Base-by-base conservation (phyloP, 92 coral and sea anemone genomes). In the Porites cylindrica region DNA sequence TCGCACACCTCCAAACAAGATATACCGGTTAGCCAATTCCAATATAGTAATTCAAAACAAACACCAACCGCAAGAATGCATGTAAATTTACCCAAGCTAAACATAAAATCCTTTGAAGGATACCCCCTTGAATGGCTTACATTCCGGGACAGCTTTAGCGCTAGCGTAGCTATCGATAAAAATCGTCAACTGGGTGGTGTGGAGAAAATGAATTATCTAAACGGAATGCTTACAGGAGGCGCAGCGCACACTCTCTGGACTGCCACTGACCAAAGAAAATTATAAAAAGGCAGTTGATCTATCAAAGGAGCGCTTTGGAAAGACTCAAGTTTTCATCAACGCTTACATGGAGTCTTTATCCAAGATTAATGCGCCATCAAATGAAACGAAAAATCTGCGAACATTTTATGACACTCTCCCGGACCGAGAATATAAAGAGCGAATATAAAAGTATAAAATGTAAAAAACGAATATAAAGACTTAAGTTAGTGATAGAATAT, bases 231-330 rank as follows among this genome's bases (percentile, higher is more conserved):
- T 64, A 77, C 63, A 63, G 84, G 79, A 82, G 92, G 88, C 69
- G 94, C 90, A 24, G 94, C 94, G 78, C 91, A 88, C 88, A 85
- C 29, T 66, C 32, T 66, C 71, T 9, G 21, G 52, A 10, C 51
- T 90, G 77, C 93, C 93, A 74, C 20, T 89, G 82, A 90, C 95
- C 56, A 43, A 86, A 19, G 77, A 84, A 32, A 91, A 93, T 80
- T 93, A 88, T 23, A 62, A 47, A 18, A 88, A 88, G 73, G 92
- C 96, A 75, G 83, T 71, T 64, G 91, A 91, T 63, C 72, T 93
- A 63, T 88, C 91, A 52, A 85, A 88, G 87, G 93, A 88, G 70
- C 83, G 96, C 8, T 88, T 93, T 51, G 96, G 96, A 1, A 54
- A 54, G 14, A 10, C 60, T 13, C 60, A 54, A 54, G 13, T 8